Evolutionary conservation across 2,113 vertebrate species (phyloP), one percentile per base, ranked within the genome.

Genomic region (Lepisosteus osseus): DNA sequence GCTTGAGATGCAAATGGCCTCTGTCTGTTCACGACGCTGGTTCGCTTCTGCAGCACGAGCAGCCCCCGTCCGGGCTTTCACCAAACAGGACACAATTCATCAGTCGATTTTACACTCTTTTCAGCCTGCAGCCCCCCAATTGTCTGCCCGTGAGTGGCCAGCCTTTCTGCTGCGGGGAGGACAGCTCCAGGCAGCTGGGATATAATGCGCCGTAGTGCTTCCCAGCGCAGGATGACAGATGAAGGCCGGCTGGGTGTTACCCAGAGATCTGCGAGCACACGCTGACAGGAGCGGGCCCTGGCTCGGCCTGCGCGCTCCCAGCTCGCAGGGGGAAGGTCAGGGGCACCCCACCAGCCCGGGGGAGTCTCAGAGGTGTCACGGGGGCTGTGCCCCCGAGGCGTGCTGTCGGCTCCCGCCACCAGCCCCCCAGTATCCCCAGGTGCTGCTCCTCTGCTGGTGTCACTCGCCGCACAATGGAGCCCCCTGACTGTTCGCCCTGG

Each of bases 131-230:
- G 75, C 76, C 78, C 54, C 80, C 76, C 82, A 84, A 3, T 90
- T 89, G 86, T 87, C 80, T 85, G 82, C 40, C 7, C 72, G 75
- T 73, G 77, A 74, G 80, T 77, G 68, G 82, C 79, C 82, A 70
- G 81, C 86, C 5, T 86, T 84, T 84, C 81, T 65, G 61, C 54
- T 73, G 74, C 73, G 63, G 82, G 47, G 9, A 51, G 9, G 47
- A 5, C 5, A 3, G 47, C 47, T 6, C 5, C 5, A 93, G 94
- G 94, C 95, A 95, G 95, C 95, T 96, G 95, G 93, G 87, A 71
- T 83, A 87, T 87, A 88, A 81, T 56, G 85, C 84, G 76, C 85
- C 84, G 84, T 86, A 83, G 86, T 84, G 86, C 85, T 87, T 87
- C 85, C 81, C 82, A 84, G 65, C 76, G 81, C 83, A 76, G 84